Conservation (phyloP, 2,888 invertebrate species). For the Pristionchus exspectatus region DNA sequence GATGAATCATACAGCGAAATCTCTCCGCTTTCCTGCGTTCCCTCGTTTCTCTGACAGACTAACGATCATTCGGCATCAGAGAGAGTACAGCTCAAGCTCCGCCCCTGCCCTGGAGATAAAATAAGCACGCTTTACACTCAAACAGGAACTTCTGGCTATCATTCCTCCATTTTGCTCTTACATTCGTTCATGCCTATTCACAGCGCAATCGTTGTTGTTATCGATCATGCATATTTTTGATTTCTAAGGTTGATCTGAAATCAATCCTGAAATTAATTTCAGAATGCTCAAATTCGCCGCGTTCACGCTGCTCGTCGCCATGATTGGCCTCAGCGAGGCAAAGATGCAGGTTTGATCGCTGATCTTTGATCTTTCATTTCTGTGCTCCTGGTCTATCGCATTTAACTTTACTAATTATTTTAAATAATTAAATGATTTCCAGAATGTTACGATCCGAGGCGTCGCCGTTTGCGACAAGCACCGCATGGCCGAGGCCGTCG, state of each 20-base stretch:
- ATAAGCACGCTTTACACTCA: not conserved
- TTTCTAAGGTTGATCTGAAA: not conserved
- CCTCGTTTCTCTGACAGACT: not conserved
- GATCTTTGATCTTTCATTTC: not conserved
- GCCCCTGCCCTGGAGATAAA: not conserved
- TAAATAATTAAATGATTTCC: constrained; percentile 39
- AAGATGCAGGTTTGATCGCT: constrained; percentile 52
- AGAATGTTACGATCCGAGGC: constrained; percentile 68
- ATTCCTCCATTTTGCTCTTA: not conserved
- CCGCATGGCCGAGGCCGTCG: constrained; percentile 63
- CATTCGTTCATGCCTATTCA: not conserved
- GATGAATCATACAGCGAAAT: not conserved
- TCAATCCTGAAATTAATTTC: not conserved
- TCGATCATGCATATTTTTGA: not conserved
- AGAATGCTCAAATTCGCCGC: constrained; percentile 42
- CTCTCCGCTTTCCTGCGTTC: not conserved
- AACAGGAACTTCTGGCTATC: not conserved
- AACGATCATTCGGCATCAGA: not conserved
- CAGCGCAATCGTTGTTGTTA: not conserved
- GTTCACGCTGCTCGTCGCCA: constrained; percentile 56
- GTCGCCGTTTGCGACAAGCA: constrained; percentile 70
- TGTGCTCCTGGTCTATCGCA: not conserved
- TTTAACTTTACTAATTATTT: no score
- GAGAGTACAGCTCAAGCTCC: not conserved
- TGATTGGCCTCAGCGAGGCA: constrained; percentile 51